Base-by-base conservation (phyloP, 2,113 vertebrate genomes). In the Cyprinus carpio region DNA sequence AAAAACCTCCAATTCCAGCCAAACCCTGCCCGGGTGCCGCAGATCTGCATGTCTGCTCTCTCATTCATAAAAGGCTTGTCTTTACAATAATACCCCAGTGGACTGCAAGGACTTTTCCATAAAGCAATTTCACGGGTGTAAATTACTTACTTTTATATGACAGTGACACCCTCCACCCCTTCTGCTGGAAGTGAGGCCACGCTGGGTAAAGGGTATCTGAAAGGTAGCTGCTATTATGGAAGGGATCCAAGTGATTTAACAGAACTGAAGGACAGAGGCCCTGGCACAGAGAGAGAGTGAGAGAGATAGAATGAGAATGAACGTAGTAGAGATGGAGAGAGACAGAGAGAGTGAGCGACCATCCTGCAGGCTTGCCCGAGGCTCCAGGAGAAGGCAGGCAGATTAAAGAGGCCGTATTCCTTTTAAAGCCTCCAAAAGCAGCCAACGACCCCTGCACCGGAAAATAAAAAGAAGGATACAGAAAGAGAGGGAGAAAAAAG, bases 331-430 rank as follows among this genome's bases (percentile, higher is more conserved):
- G 94, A 95, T 91, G 74, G 84, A 88, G 64, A 88, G 69, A 27
- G 75, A 82, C 40, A 40, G 40, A 40, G 40, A 43, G 40, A 43
- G 62, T 92, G 93, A 25, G 94, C 94, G 94, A 91, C 93, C 95
- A 86, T 94, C 93, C 96, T 96, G 94, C 95, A 95, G 96, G 96
- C 93, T 95, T 94, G 96, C 96, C 95, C 92, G 95, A 94, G 95
- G 96, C 96, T 93, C 94, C 94, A 95, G 95, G 95, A 95, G 92
- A 95, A 94, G 95, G 94, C 93, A 90, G 87, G 60, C 94, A 96
- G 95, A 97, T 96, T 96, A 97, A 96, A 97, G 96, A 95, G 94
- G 90, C 94, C 93, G 95, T 96, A 96, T 97, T 97, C 96, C 95
- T 97, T 97, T 97, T 96, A 96, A 97, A 96, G 96, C 96, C 95